Evolutionary conservation across 2,888 invertebrate species (phyloP).

Genomic region (Pheosia gnoma): DNA sequence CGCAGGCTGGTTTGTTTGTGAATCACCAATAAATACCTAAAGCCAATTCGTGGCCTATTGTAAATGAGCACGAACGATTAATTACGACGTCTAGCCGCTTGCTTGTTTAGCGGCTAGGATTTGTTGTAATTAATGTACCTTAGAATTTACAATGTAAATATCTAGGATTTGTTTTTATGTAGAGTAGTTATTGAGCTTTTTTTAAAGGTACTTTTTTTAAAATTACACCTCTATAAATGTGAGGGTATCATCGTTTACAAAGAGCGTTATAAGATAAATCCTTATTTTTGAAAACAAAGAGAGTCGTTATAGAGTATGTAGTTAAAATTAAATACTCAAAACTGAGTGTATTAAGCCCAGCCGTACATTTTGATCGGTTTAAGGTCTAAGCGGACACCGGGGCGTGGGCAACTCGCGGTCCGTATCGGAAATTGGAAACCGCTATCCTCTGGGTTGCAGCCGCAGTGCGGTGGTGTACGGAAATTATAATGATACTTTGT

Average conservation of each 20-base stretch:
- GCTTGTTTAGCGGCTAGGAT: background rate
- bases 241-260: too few species aligned
- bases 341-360: too few species aligned
- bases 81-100: background rate
- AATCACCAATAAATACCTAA: background rate
- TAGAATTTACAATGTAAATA: background rate
- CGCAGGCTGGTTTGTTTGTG: conserved; percentile 1
- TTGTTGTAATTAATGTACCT: background rate
- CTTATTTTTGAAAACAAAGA: too few species aligned
- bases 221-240: too few species aligned
- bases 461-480: background rate
- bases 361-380: background rate
- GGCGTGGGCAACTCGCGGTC: conserved; percentile 5
- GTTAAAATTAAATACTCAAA: too few species aligned
- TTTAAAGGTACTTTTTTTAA: background rate
- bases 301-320: too few species aligned
- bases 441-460: conserved; percentile 2
- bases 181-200: background rate
- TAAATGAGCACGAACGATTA: conserved; percentile 1
- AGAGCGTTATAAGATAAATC: too few species aligned
- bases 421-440: conserved; percentile 18
- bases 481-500: background rate
- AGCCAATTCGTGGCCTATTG: background rate
- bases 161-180: background rate
- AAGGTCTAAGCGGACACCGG: conserved; percentile 1